These are phyloP conservation scores for Hemitrygon akajei DNA, from an alignment of 2,797 vertebrate species.

Conservation along the genomic window DNA sequence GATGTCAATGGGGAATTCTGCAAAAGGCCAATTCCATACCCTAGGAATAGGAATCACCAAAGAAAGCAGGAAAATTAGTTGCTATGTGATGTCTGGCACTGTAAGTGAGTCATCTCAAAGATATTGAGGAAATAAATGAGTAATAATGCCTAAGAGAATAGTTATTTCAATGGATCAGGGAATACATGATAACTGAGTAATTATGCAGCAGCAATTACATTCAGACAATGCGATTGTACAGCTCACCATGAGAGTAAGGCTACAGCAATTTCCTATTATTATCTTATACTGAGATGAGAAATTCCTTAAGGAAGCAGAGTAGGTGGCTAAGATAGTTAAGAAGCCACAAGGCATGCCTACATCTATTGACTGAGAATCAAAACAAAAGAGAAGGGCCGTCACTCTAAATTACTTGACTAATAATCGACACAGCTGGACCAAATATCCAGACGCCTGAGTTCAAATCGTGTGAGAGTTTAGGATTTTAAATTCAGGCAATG, in stretches of 20 bases:
- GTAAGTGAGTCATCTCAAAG: neutral
- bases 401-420: neutral
- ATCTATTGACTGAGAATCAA: no score
- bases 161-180: neutral
- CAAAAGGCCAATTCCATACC: conserved; percentile 92
- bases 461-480: no score
- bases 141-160: neutral
- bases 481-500: neutral
- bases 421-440: no score
- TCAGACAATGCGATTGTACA: neutral
- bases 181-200: neutral
- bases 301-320: neutral
- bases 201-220: conserved; percentile 4
- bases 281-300: neutral
- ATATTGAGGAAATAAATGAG: neutral
- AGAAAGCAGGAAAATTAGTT: neutral
- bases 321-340: no score
- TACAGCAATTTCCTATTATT: neutral
- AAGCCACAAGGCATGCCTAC: no score
- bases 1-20: conserved; percentile 89
- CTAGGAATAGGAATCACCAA: conserved; percentile 51
- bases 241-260: neutral
- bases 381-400: no score
- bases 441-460: no score
- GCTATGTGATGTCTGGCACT: neutral